Evolutionary conservation across 2,113 vertebrate species (phyloP).

Genomic region (Dendrocopos noguchii): DNA sequence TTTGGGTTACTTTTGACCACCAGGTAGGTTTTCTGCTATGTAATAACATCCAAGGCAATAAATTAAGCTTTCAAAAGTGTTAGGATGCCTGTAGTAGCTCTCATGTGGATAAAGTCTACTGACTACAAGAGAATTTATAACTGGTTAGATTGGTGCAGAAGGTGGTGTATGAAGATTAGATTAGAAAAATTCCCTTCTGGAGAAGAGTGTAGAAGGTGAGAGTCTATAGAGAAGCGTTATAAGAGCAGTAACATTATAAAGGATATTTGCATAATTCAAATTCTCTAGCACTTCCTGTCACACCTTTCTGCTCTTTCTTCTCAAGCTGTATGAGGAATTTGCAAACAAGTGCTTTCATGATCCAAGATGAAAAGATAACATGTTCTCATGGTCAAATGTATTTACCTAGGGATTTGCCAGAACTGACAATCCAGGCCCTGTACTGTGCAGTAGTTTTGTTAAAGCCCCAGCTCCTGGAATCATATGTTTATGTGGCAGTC

Average conservation of each 20-base stretch:
- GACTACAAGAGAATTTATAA: background rate
- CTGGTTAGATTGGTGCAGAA: background rate
- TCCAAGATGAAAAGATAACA: slow-evolving; percentile 2
- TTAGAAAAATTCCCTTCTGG: background rate
- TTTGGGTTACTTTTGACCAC: background rate
- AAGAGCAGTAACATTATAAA: background rate
- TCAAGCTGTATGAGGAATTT: background rate
- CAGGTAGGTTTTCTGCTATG: background rate
- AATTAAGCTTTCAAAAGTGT: background rate
- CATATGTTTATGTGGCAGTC: background rate
- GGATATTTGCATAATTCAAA: background rate
- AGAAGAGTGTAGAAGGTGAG: background rate
- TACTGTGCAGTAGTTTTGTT: background rate
- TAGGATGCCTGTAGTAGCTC: background rate
- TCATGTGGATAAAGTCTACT: background rate
- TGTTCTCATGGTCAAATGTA: background rate
- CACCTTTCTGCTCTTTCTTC: background rate
- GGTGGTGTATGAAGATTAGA: background rate
- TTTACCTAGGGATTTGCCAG: slow-evolving; percentile 6
- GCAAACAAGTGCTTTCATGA: slow-evolving; percentile 27
- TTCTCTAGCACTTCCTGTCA: background rate
- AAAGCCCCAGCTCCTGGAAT: background rate
- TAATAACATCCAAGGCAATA: background rate
- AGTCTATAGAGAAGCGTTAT: background rate
- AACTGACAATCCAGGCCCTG: background rate